Evolutionary conservation across 2,888 invertebrate species (phyloP), one percentile per base, ranked within the genome.

Genomic region (Drosophila flavopinicola): DNA sequence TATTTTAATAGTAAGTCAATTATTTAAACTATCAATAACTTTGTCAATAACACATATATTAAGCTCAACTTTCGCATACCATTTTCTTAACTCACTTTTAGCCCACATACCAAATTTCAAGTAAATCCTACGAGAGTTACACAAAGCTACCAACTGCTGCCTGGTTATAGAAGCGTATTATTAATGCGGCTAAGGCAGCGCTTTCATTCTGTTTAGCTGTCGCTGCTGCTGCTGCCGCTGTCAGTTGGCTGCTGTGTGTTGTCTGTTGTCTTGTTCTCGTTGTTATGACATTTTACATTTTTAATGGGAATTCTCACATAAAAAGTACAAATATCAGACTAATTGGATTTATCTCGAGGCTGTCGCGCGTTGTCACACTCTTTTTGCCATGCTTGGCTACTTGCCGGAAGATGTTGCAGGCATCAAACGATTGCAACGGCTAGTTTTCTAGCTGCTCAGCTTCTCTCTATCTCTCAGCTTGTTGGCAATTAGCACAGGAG

Each of bases 311-410:
- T 88, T 87, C 88, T 85, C 88, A 87, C 88, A 88, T 88, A 89
- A 89, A 89, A 89, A 88, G 88, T 90, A 90, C 90, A 90, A 90
- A 90, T 90, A 89, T 90, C 90, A 83, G 89, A 88, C 90, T 90
- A 90, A 90, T 90, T 90, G 90, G 90, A 90, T 90, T 90, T 90
- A 90, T 90, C 88, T 89, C 75, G 85, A 65, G 87, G 80, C 78
- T 83, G 83, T 85, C 83, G 83, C 84, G 78, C 78, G 80, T 83
- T 83, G 83, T 84, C 83, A 83, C 83, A 86, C 83, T 85, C 82
- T 83, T 80, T 75, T 85, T 82, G 72, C 60, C 70, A 47, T 57
- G 58, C 64, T 61, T 54, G 56, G 54, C 54, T 42, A 53, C 42
- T 72, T 78, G 80, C 78, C 86, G 86, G 80, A 80, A 83, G 80